Percentiles rank a stretch among this genome's conserved stretches.
Conservation (phyloP, 1,140 invertebrate species). For the Meloidogyne exigua region DNA sequence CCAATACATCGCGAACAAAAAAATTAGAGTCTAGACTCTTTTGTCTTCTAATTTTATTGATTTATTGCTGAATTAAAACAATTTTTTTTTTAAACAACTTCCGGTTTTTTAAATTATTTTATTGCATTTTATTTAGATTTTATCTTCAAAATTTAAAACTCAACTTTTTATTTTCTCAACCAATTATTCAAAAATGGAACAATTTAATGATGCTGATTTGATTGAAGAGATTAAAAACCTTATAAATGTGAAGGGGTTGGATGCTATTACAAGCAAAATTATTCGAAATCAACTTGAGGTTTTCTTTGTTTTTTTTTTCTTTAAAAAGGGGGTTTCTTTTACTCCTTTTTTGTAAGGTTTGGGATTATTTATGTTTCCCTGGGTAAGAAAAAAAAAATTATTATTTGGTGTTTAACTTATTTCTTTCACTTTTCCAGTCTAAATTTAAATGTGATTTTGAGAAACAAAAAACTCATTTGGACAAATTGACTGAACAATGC, state of each 20-base stretch:
- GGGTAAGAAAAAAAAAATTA: no score
- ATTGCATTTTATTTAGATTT: no score
- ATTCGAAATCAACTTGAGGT: slow-evolving; percentile 25
- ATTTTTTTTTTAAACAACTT: no score
- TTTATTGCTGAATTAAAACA: no score
- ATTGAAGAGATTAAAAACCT: slow-evolving; percentile 16
- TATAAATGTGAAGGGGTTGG: slow-evolving; percentile 9
- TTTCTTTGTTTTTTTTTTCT: neutral
- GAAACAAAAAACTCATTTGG: neutral
- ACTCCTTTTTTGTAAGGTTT: no score
- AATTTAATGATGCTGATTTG: slow-evolving; percentile 17
- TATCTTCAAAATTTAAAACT: neutral
- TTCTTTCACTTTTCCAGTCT: neutral
- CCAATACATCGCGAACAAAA: no score
- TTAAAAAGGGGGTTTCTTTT: neutral
- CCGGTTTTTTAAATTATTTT: no score
- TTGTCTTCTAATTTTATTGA: no score
- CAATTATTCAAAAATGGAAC: neutral
- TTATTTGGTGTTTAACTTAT: neutral
- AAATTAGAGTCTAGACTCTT: no score
- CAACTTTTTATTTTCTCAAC: neutral
- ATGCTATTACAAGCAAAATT: slow-evolving; percentile 26
- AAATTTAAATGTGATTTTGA: slow-evolving; percentile 23
- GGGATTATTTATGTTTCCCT: no score
- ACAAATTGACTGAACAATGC: slow-evolving; percentile 8